Conservation (phyloP, 2,888 invertebrate species). For the Tromatobia lineatoria region DNA sequence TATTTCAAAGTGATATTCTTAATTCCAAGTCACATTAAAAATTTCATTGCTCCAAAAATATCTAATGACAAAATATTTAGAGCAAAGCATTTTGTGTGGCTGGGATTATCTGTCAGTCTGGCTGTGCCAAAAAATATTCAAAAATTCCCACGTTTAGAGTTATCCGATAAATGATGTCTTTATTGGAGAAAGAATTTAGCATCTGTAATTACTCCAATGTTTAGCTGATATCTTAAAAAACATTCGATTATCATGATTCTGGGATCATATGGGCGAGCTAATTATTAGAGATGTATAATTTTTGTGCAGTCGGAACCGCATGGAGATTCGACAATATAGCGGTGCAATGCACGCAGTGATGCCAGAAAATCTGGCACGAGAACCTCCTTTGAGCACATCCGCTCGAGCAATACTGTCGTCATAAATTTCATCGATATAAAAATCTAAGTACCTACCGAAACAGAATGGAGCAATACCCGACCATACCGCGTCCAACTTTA, state of each 20-base stretch:
- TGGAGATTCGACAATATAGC: constrained; percentile 64
- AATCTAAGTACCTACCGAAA: constrained; percentile 76
- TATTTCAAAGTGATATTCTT: no score
- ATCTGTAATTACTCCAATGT: no score
- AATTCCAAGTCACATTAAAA: no score
- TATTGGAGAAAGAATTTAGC: no score
- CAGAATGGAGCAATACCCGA: constrained; percentile 76
- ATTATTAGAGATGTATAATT: constrained; percentile 55
- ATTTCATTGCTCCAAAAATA: no score
- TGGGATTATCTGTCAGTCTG: no score
- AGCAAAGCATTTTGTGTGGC: no score
- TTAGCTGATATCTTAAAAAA: neutral
- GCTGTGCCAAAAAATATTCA: no score
- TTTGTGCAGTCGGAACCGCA: constrained; percentile 50
- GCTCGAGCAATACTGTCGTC: constrained; percentile 70
- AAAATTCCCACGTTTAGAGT: no score
- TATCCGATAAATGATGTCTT: no score
- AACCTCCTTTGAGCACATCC: constrained; percentile 65
- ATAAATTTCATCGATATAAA: constrained; percentile 78
- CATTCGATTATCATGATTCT: constrained; percentile 5
- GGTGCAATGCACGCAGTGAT: constrained; percentile 55
- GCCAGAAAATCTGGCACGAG: constrained; percentile 68
- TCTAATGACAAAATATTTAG: no score
- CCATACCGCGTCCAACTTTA: constrained; percentile 73
- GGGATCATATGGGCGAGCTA: constrained; percentile 54